phyloP scores from a whole-genome alignment of 2,797 vertebrate species.

The Gobionotothen gibberifrons region DNA sequence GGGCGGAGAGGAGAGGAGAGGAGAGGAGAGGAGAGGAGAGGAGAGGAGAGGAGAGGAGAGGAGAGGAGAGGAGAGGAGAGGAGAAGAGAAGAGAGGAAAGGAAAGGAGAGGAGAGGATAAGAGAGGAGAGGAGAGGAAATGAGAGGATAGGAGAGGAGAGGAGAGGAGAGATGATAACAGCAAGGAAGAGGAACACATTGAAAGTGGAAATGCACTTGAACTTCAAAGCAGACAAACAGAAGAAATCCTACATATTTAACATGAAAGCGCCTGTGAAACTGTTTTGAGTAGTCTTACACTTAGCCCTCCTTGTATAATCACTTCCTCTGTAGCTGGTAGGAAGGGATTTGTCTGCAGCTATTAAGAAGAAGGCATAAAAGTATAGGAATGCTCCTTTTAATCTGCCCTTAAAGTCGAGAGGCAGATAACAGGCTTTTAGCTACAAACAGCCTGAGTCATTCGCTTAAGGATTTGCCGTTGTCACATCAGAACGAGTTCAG shows the following conservation, averaged over 20 bases:
- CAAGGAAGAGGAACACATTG: conserved; percentile 11
- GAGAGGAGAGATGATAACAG: conserved; percentile 7
- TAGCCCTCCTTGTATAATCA: conserved; percentile 60
- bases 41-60: background rate
- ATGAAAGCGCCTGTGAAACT: conserved; percentile 55
- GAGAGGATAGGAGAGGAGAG: background rate
- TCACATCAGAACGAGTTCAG: conserved; percentile 61
- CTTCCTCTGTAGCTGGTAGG: conserved; percentile 62
- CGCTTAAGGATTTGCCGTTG: conserved; percentile 71
- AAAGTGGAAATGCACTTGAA: conserved; percentile 45
- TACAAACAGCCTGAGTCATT: conserved; percentile 69
- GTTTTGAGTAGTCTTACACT: conserved; percentile 45
- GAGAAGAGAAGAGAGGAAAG: background rate
- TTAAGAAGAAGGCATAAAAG: conserved; percentile 66
- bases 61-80: background rate
- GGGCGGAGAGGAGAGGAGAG: background rate
- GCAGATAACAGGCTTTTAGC: conserved; percentile 77
- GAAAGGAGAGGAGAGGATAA: background rate
- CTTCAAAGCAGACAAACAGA: conserved; percentile 72
- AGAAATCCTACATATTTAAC: conserved; percentile 62
- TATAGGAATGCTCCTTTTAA: conserved; percentile 71
- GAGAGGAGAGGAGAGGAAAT: background rate
- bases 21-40: background rate
- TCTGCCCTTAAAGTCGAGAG: conserved; percentile 75
- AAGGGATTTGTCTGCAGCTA: conserved; percentile 72